A percentile compares a stretch with the other conserved stretches of the same genome.
Conservation (phyloP, 2,797 vertebrate species). For the Eupleurogrammus muticus region DNA sequence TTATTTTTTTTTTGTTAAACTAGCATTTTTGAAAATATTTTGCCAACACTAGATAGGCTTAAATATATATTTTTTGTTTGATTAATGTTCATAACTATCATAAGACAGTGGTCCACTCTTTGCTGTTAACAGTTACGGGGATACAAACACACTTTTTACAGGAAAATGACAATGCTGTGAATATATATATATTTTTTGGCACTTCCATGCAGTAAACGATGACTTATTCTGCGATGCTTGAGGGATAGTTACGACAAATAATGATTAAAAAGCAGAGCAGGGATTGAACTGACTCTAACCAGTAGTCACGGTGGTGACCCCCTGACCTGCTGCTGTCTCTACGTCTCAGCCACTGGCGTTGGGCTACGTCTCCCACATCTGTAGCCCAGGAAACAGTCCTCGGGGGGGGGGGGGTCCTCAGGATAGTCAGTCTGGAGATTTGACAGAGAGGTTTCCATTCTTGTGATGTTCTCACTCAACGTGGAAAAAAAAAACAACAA, state of each 20-base stretch:
- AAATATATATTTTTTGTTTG: constrained; percentile 57
- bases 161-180: constrained; percentile 55
- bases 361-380: constrained; percentile 22
- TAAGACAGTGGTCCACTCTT: constrained; percentile 49
- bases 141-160: constrained; percentile 35
- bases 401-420: constrained; percentile 53
- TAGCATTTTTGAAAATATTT: constrained; percentile 69
- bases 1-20: constrained; percentile 62
- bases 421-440: constrained; percentile 43
- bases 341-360: constrained; percentile 67
- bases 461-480: constrained; percentile 74
- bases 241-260: constrained; percentile 14
- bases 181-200: constrained; percentile 61
- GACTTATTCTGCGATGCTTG: constrained; percentile 53
- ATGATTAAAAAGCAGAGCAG: constrained; percentile 18
- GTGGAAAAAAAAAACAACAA: constrained; percentile 65
- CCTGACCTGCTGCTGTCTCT: constrained; percentile 64
- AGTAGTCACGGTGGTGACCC: constrained; percentile 35
- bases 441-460: constrained; percentile 53
- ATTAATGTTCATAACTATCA: constrained; percentile 54
- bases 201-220: constrained; percentile 71
- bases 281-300: constrained; percentile 31
- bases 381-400: constrained; percentile 45
- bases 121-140: constrained; percentile 40
- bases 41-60: constrained; percentile 76